A percentile compares a stretch with the other conserved stretches of the same genome.
Conservation (phyloP, 2,113 vertebrate genomes). For the Dipodomys spectabilis region DNA sequence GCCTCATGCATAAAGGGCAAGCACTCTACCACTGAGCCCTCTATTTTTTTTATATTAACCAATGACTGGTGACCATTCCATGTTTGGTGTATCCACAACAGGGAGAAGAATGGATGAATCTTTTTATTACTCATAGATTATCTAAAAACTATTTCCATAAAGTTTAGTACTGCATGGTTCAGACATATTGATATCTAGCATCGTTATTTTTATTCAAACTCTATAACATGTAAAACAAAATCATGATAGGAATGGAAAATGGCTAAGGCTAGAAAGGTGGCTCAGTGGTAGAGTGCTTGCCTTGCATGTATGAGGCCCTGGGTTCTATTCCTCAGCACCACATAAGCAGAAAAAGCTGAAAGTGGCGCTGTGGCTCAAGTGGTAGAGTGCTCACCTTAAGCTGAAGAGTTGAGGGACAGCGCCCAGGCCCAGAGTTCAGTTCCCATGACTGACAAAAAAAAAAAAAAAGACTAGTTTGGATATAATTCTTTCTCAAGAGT, state of each 20-base stretch:
- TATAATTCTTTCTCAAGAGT: conserved; percentile 3
- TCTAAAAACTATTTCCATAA: not conserved
- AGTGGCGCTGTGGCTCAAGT: no score
- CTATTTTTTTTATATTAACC: not conserved
- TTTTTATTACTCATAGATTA: not conserved
- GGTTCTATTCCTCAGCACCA: no score
- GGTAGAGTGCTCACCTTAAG: no score
- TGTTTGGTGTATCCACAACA: not conserved
- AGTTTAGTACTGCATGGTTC: not conserved
- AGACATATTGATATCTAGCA: not conserved
- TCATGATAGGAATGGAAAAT: not conserved
- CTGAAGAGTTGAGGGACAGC: no score
- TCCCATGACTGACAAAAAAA: no score
- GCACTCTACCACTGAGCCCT: no score
- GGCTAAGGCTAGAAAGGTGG: not conserved
- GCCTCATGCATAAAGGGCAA: no score
- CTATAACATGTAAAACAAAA: not conserved
- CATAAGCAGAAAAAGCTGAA: no score
- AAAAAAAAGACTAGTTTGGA: not conserved
- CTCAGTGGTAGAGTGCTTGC: no score
- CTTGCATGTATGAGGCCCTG: no score
- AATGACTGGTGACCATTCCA: not conserved
- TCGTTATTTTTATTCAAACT: conserved; percentile 35
- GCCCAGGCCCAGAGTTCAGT: no score
- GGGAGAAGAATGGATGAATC: not conserved